These are phyloP conservation scores for Ranitomeya variabilis DNA, from an alignment of 2,113 vertebrate species.

Conservation along the genomic window DNA sequence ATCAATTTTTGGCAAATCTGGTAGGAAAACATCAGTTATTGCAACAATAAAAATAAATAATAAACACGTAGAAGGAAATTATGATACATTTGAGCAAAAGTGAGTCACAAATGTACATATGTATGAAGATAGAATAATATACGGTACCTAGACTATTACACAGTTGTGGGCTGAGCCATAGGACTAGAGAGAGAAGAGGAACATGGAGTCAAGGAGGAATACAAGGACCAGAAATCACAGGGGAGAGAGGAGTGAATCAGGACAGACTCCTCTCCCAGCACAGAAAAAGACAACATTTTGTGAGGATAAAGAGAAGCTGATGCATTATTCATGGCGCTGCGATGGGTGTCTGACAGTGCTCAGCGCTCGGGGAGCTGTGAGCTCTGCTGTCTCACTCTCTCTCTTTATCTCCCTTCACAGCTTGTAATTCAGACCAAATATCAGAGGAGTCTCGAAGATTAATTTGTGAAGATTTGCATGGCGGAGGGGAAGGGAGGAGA, in stretches of 20 bases:
- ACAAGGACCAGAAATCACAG: slow-evolving; percentile 21
- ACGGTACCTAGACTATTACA: neutral
- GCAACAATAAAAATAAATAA: neutral
- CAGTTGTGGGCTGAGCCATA: neutral
- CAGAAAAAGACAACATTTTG: slow-evolving; percentile 49
- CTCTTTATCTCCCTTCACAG: slow-evolving; percentile 72
- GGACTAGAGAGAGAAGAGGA: neutral
- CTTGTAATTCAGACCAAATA: slow-evolving; percentile 73
- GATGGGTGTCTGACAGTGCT: slow-evolving; percentile 54
- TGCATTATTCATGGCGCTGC: slow-evolving; percentile 71
- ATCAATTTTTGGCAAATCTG: neutral
- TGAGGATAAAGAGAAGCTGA: slow-evolving; percentile 48
- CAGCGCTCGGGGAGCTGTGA: slow-evolving; percentile 53
- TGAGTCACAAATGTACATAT: neutral
- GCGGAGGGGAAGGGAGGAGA: slow-evolving; percentile 49
- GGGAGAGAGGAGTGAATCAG: slow-evolving; percentile 29
- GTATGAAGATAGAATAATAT: too few relatives aligned
- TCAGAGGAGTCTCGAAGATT: slow-evolving; percentile 71
- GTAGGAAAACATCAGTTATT: neutral
- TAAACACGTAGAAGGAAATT: neutral
- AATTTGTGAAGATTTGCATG: slow-evolving; percentile 72
- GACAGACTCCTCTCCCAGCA: slow-evolving; percentile 37
- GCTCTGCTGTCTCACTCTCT: slow-evolving; percentile 60
- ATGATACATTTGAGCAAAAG: neutral
- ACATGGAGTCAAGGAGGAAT: slow-evolving; percentile 14